Percentiles rank a stretch among this genome's conserved stretches.
Conservation (phyloP, 2,888 invertebrate genomes). For the Choreutis nemorana region DNA sequence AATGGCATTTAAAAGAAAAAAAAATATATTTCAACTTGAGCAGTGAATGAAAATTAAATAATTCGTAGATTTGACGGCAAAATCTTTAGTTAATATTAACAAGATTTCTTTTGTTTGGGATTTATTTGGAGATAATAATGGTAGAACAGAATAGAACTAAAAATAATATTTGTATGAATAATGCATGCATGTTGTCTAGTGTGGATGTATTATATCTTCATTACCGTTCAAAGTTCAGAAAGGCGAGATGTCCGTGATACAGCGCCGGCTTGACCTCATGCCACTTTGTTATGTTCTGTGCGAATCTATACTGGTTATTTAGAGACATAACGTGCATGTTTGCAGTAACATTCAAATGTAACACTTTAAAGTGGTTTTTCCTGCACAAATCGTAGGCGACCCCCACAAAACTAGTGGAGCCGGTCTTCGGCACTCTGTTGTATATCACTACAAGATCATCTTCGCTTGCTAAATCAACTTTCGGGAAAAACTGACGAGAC, state of each 20-base stretch:
- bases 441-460: conserved; percentile 87
- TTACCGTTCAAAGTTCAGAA: conserved; percentile 92
- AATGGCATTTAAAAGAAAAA: too few relatives aligned
- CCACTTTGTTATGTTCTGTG: conserved; percentile 92
- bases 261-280: conserved; percentile 89
- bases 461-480: conserved; percentile 38
- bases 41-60: too few relatives aligned
- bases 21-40: too few relatives aligned
- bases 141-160: neutral
- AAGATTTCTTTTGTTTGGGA: neutral
- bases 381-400: conserved; percentile 88
- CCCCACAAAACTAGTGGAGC: conserved; percentile 95
- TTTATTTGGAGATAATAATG: neutral
- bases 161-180: too few relatives aligned
- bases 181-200: conserved; percentile 1
- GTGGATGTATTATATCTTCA: neutral
- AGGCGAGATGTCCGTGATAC: conserved; percentile 98
- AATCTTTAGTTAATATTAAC: too few relatives aligned
- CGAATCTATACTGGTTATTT: conserved; percentile 89
- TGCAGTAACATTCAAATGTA: conserved; percentile 96
- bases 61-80: too few relatives aligned
- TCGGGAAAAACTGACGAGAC: conserved; percentile 46
- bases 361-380: conserved; percentile 68
- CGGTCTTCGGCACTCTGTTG: conserved; percentile 97
- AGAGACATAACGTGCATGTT: conserved; percentile 96